Base-by-base conservation (phyloP, 2,797 vertebrate species). In the Rhinella marina region DNA sequence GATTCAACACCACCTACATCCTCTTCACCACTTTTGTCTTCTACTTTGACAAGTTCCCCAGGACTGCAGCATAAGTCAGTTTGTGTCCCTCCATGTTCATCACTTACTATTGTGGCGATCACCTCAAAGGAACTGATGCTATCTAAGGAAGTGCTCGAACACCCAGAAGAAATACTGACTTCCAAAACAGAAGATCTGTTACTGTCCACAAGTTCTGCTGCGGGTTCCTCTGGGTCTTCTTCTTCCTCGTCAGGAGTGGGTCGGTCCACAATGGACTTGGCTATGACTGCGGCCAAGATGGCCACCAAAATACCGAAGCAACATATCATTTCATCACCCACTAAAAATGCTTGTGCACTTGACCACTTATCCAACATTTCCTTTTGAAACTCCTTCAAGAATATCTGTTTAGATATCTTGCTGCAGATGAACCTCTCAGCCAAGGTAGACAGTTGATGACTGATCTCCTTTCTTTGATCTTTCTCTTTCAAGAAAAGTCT, bases 271-370 rank as follows among this genome's bases (percentile, higher is more conserved):
- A 64, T 78, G 41, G 25, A 48, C 27, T 86, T 86, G 76, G 62
- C 76, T 16, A 16, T 81, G 7, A 81, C 8, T 41, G 85, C 85
- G 21, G 77, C 85, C 64, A 70, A 27, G 27, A 86, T 29, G 50
- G 85, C 64, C 23, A 86, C 29, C 32, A 86, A 70, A 41, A 86
- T 57, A 12, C 85, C 77, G 61, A 70, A 72, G 23, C 54, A 54
- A 6, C 52, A 16, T 59, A 81, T 25, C 7, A 23, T 6, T 56
- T 72, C 85, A 16, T 66, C 62, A 8, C 77, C 77, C 52, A 12
- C 85, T 72, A 41, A n/a, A 7, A 86, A 16, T 10, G 21, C 14
- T 57, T 48, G 13, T 19, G 57, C 64, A 17, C 25, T 48, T 1
- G 27, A 17, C 19, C 16, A 81, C 1, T 48, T 86, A 4, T 86